Percentiles rank a stretch among this genome's conserved stretches.
Evolutionary conservation across 1,140 invertebrate genomes (phyloP).

Genomic region (Coelopa frigida): DNA sequence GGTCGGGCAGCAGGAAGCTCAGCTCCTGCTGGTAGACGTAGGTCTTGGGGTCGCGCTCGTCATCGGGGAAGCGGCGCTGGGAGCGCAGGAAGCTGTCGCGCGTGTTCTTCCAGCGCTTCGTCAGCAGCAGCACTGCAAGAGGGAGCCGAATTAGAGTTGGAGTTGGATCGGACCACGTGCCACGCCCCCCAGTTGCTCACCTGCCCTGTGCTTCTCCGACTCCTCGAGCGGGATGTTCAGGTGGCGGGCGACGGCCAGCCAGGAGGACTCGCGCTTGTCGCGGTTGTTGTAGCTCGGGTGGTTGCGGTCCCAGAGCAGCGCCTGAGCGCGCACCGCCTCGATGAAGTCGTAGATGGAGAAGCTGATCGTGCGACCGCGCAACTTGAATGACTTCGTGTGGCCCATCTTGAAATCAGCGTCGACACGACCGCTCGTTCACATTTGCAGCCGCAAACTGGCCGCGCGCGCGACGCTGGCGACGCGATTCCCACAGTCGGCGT

Average conservation of each 20-base stretch:
- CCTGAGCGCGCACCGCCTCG: slow-evolving; percentile 25
- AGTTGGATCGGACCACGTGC: too few species aligned
- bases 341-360: slow-evolving; percentile 38
- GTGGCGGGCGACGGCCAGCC: too few species aligned
- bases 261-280: slow-evolving; percentile 26
- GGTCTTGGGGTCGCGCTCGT: slow-evolving; percentile 23
- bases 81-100: slow-evolving; percentile 29
- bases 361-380: slow-evolving; percentile 22
- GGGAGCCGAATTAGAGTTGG: too few species aligned
- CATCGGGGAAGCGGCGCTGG: slow-evolving; percentile 22
- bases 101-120: slow-evolving; percentile 33
- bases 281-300: slow-evolving; percentile 30
- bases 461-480: background rate
- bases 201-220: too few species aligned
- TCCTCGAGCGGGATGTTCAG: too few species aligned
- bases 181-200: too few species aligned
- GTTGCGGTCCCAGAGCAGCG: slow-evolving; percentile 27
- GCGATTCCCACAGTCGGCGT: background rate
- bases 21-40: slow-evolving; percentile 33
- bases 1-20: slow-evolving; percentile 27
- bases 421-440: slow-evolving; percentile 8
- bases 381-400: slow-evolving; percentile 29
- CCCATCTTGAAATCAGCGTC: slow-evolving; percentile 21
- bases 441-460: slow-evolving; percentile 10
- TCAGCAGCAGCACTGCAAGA: too few species aligned